Conservation (phyloP, 2,113 vertebrate genomes). For the Neodon shergylaensis region DNA sequence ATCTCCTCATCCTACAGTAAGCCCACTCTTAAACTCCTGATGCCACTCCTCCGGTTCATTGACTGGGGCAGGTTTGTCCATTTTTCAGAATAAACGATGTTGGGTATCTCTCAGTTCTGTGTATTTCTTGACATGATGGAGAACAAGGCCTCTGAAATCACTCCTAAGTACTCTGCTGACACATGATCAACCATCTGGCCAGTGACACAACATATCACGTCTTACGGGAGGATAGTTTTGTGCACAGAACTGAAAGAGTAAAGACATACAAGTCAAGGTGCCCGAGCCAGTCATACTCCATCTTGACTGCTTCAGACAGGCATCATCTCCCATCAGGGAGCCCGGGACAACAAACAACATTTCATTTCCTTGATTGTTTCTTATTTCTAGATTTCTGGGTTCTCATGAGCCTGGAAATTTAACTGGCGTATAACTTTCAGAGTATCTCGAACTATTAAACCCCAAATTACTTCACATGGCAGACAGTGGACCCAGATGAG, state of each 20-base stretch:
- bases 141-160: conserved; percentile 73
- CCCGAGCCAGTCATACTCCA: not conserved
- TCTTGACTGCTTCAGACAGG: conserved; percentile 29
- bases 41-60: conserved; percentile 75
- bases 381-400: conserved; percentile 10
- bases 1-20: conserved; percentile 58
- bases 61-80: conserved; percentile 62
- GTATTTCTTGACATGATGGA: conserved; percentile 63
- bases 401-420: not conserved
- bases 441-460: not conserved
- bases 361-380: conserved; percentile 43
- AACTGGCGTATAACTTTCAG: not conserved
- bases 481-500: not conserved
- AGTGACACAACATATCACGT: conserved; percentile 53
- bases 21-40: conserved; percentile 75
- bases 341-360: conserved; percentile 1
- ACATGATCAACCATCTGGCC: conserved; percentile 69
- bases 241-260: conserved; percentile 18
- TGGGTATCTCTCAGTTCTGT: conserved; percentile 61
- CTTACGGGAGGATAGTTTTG: conserved; percentile 36
- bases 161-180: conserved; percentile 65
- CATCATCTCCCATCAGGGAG: conserved; percentile 44
- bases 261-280: conserved; percentile 27
- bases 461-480: not conserved
- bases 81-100: conserved; percentile 78